Evolutionary conservation across 2,797 vertebrate genomes (phyloP).

Genomic region (Threskiornis aethiopicus): DNA sequence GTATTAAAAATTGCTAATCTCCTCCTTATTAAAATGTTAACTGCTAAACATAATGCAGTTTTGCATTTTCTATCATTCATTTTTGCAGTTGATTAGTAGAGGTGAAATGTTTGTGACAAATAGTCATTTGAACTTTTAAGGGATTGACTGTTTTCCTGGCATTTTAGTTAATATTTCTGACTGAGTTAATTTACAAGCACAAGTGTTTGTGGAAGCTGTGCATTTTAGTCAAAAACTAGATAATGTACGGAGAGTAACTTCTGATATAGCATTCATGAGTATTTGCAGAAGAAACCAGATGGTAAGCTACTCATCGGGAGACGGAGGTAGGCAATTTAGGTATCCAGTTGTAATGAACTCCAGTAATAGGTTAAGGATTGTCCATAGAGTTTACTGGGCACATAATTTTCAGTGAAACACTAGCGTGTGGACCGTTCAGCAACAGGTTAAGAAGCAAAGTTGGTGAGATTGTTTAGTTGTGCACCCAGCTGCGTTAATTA

Average conservation of each 20-base stretch:
- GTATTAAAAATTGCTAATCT: slow-evolving; percentile 68
- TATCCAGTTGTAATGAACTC: not conserved
- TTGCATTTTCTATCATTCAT: slow-evolving; percentile 65
- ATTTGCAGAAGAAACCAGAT: not conserved
- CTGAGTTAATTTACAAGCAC: slow-evolving; percentile 2
- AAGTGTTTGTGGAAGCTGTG: not conserved
- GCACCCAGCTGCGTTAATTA: not conserved
- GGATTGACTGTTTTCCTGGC: slow-evolving; percentile 37
- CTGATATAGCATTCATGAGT: not conserved
- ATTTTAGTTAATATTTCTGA: slow-evolving; percentile 30
- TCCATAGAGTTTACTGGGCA: not conserved
- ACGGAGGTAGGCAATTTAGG: not conserved
- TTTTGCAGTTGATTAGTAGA: slow-evolving; percentile 64
- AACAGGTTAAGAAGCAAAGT: not conserved
- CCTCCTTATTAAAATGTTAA: slow-evolving; percentile 63
- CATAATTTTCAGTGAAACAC: not conserved
- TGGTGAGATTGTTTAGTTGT: not conserved
- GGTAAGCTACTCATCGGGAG: not conserved
- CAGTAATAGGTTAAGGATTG: not conserved
- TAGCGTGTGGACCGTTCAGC: not conserved
- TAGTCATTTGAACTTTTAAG: slow-evolving; percentile 46
- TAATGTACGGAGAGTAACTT: not conserved
- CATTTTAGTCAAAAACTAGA: not conserved
- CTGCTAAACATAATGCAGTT: slow-evolving; percentile 63
- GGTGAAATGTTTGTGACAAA: slow-evolving; percentile 62